Base-by-base conservation (phyloP, 2,113 vertebrate genomes). In the Notarius lentiginosus region DNA sequence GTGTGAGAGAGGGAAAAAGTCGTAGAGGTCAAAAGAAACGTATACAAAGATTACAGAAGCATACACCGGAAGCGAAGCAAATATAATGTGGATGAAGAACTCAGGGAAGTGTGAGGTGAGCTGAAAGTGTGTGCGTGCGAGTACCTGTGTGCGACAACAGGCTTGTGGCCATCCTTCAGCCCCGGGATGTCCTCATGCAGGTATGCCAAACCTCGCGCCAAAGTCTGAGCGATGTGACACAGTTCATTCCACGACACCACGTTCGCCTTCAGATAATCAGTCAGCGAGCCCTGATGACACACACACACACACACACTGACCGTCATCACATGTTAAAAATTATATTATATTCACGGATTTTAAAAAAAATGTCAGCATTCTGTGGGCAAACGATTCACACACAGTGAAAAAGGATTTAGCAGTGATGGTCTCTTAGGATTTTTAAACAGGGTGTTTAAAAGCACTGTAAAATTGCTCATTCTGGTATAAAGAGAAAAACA, bases 171-270 rank as follows among this genome's bases (percentile, higher is more conserved):
- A 0, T 99, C 98, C 91, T 98, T 98, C 82, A 99, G 95, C 79
- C 97, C 97, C 0, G 98, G 97, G 90, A 98, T 97, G 89, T 99
- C 98, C 91, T 99, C 98, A 34, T 99, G 98, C 76, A 99, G 97
- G 88, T 99, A 99, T n/a, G 98, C 97, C 91, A 99, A 92, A 88
- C 98, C 98, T 56, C 97, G 93, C 4, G 98, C 97, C 93, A 98
- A 96, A 0, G 97, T 96, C 92, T 99, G 97, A 49, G 97, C 93
- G 4, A 99, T 99, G 94, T 97, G 97, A 91, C 98, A 99, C 1
- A 99, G 93, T 93, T 99, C 98, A 53, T 97, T 97, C 98, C 98
- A 99, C 22, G 98, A 97, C 65, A 99, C 95, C 89, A 98, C 96
- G 34, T 99, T 99, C 84, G 98, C 98, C 94, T 99, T 99, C 82